Base-by-base conservation (phyloP, 2,113 vertebrate genomes). In the Perognathus longimembris region DNA sequence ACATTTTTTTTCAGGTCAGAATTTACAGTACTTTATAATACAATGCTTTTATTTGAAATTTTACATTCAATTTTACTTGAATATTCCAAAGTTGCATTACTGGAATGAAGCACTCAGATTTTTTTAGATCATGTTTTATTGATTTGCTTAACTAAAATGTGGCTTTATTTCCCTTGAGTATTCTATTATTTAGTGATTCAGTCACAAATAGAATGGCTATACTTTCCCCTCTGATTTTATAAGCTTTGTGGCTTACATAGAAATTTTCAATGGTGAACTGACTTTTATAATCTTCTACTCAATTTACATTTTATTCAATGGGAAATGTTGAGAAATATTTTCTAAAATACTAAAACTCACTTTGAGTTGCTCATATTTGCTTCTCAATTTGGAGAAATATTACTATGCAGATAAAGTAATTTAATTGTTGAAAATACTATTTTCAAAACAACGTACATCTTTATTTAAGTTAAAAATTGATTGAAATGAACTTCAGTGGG, bases 121-220 rank as follows among this genome's bases (percentile, higher is more conserved):
- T 80, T 22, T 71, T 73, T 64, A 93, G 59, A 34, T 73, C 64
- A 6, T 77, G 71, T 84, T 91, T 90, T 36, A 87, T 80, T 92
- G 81, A 94, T 87, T 97, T 14, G 79, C 22, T 1, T 76, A 90
- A 3, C 57, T 87, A 69, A 91, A 97, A 36, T 81, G 32, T 34
- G n/a, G 20, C 34, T 91, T 80, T 82, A 45, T 70, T 85, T 84
- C 79, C 84, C 40, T 91, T 14, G 54, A 17, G 30, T 81, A 32
- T 91, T 86, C 17, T 54, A 74, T 90, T 91, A 88, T 89, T 94
- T 89, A 71, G 21, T 77, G 91, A 85, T 87, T 94, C 32, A 84
- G 26, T 57, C 34, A 64, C 36, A 94, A 71, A 79, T 74, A 83
- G 89, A 95, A 79, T 90, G 83, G 67, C 18, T 24, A 64, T 84